Conservation (phyloP, 2,797 vertebrate genomes). For the Manis crassicaudata region DNA sequence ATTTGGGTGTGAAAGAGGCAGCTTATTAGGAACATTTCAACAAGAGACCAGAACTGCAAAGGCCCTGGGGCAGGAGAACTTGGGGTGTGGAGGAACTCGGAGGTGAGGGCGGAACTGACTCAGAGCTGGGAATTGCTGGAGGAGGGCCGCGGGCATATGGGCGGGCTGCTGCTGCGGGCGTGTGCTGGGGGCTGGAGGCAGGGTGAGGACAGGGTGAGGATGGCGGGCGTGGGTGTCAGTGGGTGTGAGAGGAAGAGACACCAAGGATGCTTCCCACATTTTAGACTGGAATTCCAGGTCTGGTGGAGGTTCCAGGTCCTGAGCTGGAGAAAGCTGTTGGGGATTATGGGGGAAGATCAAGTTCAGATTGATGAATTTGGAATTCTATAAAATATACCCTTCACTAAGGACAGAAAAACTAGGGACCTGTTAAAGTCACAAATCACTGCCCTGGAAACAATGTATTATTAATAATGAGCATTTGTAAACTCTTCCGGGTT, state of each 20-base stretch:
- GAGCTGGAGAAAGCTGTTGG: background rate
- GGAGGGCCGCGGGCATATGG: background rate
- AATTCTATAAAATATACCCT: background rate
- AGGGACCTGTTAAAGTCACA: background rate
- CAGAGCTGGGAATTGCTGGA: background rate
- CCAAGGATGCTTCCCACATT: rapidly evolving
- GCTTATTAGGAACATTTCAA: background rate
- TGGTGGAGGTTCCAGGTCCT: rapidly evolving
- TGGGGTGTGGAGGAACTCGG: background rate
- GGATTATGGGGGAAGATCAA: background rate
- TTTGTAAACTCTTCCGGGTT: background rate
- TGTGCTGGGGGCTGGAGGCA: rapidly evolving
- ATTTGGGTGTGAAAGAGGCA: background rate
- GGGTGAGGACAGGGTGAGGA: background rate
- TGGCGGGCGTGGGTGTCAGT: background rate
- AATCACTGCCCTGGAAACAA: background rate
- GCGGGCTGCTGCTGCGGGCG: no score
- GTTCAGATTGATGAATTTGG: background rate
- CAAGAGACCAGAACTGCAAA: no score
- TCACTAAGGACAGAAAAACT: background rate
- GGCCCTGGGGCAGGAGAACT: background rate
- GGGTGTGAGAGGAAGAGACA: no score
- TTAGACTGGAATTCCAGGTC: background rate
- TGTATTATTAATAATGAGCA: rapidly evolving
- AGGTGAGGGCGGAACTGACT: no score